Conservation (phyloP, 2,797 vertebrate species). For the Thripadectes ignobilis region DNA sequence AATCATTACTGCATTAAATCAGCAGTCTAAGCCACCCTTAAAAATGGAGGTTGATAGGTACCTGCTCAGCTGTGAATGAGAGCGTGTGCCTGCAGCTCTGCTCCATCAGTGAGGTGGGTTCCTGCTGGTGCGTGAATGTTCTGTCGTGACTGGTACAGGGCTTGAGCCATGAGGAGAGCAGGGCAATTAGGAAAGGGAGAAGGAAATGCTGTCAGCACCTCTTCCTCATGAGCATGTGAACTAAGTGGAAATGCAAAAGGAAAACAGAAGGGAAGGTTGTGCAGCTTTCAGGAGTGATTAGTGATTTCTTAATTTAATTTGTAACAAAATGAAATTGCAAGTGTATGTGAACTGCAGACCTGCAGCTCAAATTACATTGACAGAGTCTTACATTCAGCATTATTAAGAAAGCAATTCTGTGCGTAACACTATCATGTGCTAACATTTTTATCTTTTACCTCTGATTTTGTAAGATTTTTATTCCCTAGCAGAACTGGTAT, state of each 20-base stretch:
- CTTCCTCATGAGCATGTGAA: not conserved
- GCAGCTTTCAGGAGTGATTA: not conserved
- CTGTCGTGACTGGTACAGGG: rapidly evolving
- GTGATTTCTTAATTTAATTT: not conserved
- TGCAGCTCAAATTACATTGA: not conserved
- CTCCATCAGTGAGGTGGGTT: rapidly evolving
- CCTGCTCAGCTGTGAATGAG: not conserved
- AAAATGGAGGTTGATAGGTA: not conserved
- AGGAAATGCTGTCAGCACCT: not conserved
- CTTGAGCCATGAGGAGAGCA: not conserved
- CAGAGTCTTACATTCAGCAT: not conserved
- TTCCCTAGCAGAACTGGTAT: not conserved
- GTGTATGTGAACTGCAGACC: not conserved
- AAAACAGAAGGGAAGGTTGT: not conserved
- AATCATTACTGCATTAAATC: not conserved
- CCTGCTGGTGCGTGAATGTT: not conserved
- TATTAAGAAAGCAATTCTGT: not conserved
- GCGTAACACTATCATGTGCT: not conserved
- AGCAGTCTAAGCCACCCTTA: not conserved
- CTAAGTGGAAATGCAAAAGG: not conserved
- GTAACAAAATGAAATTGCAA: not conserved
- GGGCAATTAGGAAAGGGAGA: not conserved
- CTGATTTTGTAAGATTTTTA: not conserved
- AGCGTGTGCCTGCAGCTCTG: rapidly evolving
- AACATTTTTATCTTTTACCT: not conserved